Base-by-base conservation (phyloP, 2,797 vertebrate species). In the Meriones psammophilus region DNA sequence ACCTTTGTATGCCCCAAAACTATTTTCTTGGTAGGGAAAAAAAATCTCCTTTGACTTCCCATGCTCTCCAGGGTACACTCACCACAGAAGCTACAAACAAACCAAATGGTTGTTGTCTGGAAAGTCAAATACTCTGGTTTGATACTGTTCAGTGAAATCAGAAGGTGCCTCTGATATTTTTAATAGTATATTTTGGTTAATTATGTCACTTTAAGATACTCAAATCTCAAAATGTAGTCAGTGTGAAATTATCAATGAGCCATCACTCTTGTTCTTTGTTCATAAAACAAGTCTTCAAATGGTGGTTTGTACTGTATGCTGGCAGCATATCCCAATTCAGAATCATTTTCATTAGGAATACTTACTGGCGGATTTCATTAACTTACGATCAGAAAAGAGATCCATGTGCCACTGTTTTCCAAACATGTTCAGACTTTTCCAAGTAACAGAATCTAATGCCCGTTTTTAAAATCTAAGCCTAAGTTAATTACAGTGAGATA, bases 101-200 rank as follows among this genome's bases (percentile, higher is more conserved):
- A 56, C 17, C 26, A 74, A 26, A 77, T 4, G 20, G 22, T n/a
- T 91, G 33, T 62, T 33, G 8, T 14, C 39, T 15, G 6, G 3
- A 36, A 54, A 26, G 33, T 46, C 26, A 14, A 50, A 42, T 50
- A 58, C 10, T 36, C 58, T 80, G 94, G 22, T 8, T 12, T 8
- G 66, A 24, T 8, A 15, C 50, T 89, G 62, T 28, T 5, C n/a
- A 54, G 4, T 77, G 64, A 54, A 91, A 78, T 78, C 3, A 62
- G 20, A 66, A 46, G 58, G 13, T 60, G 2, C 3, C 12, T 42
- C 28, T 68, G 22, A 42, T 85, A 46, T 30, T 77, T 88, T 97
- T 58, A 77, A 71, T 56, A 62, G 85, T 54, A 18, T 71, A 28
- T 89, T 77, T 89, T 79, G 15, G n/a, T 80, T 85, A 89, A 93